Percentiles rank a stretch among this genome's conserved stretches.
These are phyloP conservation scores for Epizoanthus ramosus DNA, from an alignment of 92 coral and sea anemone species.

Conservation along the genomic window DNA sequence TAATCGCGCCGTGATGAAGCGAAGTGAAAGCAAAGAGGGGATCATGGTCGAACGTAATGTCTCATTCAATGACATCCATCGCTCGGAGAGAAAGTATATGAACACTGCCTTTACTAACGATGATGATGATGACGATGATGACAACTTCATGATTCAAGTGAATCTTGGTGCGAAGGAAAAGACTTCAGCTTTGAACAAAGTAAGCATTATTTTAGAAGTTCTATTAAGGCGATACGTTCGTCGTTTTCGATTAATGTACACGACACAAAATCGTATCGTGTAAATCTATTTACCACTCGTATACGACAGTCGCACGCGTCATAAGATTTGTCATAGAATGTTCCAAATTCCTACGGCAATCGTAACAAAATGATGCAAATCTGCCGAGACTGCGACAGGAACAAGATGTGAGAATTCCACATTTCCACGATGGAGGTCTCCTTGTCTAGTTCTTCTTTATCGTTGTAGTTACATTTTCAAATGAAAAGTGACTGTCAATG, in stretches of 20 bases:
- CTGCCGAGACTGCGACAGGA: too few relatives aligned
- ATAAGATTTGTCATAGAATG: too few relatives aligned
- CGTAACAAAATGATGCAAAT: too few relatives aligned
- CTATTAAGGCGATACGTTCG: not conserved
- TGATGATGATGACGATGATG: constrained; percentile 73
- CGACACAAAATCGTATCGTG: not conserved
- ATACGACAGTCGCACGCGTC: too few relatives aligned
- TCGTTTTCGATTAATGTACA: not conserved
- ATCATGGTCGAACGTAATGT: constrained; percentile 60
- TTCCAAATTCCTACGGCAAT: too few relatives aligned
- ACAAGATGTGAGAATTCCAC: too few relatives aligned
- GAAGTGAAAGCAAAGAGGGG: constrained; percentile 61
- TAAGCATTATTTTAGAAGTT: not conserved
- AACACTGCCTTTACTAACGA: constrained; percentile 71
- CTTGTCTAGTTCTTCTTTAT: too few relatives aligned
- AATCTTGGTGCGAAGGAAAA: constrained; percentile 45
- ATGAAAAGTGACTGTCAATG: too few relatives aligned
- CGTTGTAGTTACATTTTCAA: too few relatives aligned
- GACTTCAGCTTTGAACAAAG: constrained; percentile 42
- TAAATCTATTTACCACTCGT: too few relatives aligned
- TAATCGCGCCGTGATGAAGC: constrained; percentile 68
- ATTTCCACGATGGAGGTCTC: too few relatives aligned
- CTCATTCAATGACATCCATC: constrained; percentile 67
- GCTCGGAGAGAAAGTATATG: constrained; percentile 81
- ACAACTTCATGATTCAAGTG: constrained; percentile 87